Percentiles rank a stretch among this genome's conserved stretches.
Conservation (phyloP, 1,140 invertebrate species). For the Anadara kagoshimensis region DNA sequence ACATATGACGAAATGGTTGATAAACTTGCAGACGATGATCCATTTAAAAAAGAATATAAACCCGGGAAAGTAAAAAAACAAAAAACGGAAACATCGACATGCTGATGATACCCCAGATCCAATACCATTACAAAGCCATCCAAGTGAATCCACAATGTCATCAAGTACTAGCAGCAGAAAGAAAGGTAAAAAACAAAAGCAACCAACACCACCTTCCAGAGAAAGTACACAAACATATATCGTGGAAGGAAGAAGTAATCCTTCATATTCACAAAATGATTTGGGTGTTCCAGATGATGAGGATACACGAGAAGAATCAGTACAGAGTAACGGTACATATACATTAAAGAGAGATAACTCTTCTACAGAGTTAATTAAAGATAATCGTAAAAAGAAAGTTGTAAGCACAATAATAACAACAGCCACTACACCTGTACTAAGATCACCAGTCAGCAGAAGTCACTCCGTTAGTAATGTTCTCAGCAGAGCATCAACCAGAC, state of each 20-base stretch:
- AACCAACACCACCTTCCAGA: slow-evolving; percentile 1
- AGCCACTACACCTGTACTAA: too few species aligned
- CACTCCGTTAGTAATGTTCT: too few species aligned
- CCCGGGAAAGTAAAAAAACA: slow-evolving; percentile 40
- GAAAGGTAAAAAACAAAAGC: slow-evolving; percentile 22
- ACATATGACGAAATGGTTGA: slow-evolving; percentile 41
- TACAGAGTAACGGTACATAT: slow-evolving; percentile 38
- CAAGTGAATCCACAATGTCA: too few species aligned
- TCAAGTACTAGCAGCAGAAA: too few species aligned
- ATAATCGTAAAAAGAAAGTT: too few species aligned
- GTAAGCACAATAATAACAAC: too few species aligned
- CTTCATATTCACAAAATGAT: slow-evolving; percentile 7
- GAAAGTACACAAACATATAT: slow-evolving; percentile 4
- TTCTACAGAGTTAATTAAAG: too few species aligned
- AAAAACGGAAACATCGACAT: slow-evolving; percentile 34
- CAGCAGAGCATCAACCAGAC: too few species aligned
- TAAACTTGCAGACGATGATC: slow-evolving; percentile 28
- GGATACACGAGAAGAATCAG: slow-evolving; percentile 21
- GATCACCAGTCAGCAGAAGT: too few species aligned
- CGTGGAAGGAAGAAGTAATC: slow-evolving; percentile 31
- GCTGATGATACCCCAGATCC: slow-evolving; percentile 10
- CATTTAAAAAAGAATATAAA: slow-evolving; percentile 35
- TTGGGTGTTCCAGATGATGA: background rate
- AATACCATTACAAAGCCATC: too few species aligned
- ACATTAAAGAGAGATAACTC: too few species aligned